Percentiles rank a stretch among this genome's conserved stretches.
These are phyloP conservation scores for Cuniculus paca DNA, from an alignment of 2,797 vertebrate species.

Conservation along the genomic window DNA sequence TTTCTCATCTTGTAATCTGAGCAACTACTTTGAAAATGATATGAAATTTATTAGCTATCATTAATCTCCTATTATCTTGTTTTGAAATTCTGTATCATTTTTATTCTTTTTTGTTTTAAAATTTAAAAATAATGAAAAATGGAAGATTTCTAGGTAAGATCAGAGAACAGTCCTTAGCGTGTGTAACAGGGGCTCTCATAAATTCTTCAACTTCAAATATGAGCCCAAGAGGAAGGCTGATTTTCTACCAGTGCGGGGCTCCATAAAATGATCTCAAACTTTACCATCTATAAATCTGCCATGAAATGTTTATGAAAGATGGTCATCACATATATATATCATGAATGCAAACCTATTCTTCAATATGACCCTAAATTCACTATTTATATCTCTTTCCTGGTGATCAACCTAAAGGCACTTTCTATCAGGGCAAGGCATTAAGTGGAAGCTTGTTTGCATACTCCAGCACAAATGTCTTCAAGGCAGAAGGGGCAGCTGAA, in stretches of 20 bases:
- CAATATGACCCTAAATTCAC: not conserved
- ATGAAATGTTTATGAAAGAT: not conserved
- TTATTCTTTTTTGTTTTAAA: too few relatives aligned
- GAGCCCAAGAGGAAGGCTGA: not conserved
- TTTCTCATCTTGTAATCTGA: too few relatives aligned
- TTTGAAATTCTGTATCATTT: too few relatives aligned
- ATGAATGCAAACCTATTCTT: constrained; percentile 10
- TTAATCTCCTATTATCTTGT: too few relatives aligned
- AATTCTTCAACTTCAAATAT: not conserved
- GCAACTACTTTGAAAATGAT: too few relatives aligned
- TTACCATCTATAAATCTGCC: not conserved
- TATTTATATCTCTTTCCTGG: not conserved
- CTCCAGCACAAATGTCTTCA: not conserved
- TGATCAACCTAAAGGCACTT: not conserved
- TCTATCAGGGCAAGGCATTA: not conserved
- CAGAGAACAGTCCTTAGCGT: not conserved
- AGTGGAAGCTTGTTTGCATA: not conserved
- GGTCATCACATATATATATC: not conserved
- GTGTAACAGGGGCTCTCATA: not conserved
- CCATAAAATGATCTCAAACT: not conserved
- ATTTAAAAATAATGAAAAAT: too few relatives aligned
- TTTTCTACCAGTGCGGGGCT: not conserved
- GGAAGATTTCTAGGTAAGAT: not conserved
- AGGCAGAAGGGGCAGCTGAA: not conserved
- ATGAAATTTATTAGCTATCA: too few relatives aligned